These are phyloP conservation scores for Cairina moschata DNA, from an alignment of 2,113 vertebrate genomes.

Conservation along the genomic window DNA sequence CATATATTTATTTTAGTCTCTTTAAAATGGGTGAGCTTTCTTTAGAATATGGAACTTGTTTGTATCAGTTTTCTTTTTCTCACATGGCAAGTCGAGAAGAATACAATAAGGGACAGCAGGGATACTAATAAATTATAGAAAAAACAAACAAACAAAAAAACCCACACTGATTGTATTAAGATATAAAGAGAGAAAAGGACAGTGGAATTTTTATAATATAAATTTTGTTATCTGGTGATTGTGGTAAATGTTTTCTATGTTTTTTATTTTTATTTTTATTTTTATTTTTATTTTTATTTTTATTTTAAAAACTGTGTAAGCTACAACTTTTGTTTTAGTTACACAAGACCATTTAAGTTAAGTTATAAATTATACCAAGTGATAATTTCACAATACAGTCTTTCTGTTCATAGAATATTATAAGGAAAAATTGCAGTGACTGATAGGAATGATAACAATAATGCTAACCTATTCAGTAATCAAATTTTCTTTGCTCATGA, in stretches of 20 bases:
- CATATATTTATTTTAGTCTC: neutral
- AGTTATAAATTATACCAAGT: neutral
- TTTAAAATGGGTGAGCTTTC: neutral
- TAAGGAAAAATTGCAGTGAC: neutral
- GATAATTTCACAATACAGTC: neutral
- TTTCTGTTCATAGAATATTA: neutral
- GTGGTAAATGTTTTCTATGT: neutral
- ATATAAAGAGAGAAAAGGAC: neutral
- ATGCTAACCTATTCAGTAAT: neutral
- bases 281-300: neutral
- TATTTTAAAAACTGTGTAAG: neutral
- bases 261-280: neutral
- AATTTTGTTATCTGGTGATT: neutral
- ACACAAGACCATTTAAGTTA: neutral
- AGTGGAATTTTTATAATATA: neutral
- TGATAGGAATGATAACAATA: neutral
- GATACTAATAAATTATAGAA: neutral
- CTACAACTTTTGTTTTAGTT: constrained; percentile 9
- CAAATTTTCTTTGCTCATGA: neutral
- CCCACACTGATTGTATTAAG: neutral
- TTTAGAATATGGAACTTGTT: neutral
- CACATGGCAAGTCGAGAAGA: neutral
- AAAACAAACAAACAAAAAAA: neutral
- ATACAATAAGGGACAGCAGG: neutral
- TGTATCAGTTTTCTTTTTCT: neutral